Base-by-base conservation (phyloP, 30 jellyfish, hydroid and myxozoan genomes). In the Nemopilema nomurai region DNA sequence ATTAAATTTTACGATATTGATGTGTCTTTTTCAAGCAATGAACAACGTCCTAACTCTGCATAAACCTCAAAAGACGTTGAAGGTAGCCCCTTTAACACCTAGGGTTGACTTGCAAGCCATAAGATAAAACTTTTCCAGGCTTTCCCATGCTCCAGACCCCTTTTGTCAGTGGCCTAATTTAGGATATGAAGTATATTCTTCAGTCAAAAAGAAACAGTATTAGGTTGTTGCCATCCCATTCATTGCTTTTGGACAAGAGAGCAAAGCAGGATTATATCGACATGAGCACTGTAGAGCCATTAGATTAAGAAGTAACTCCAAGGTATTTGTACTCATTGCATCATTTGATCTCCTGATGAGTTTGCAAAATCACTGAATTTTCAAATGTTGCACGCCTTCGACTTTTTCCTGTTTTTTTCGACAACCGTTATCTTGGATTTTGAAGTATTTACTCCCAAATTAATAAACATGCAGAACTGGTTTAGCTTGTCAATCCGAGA, bases 21-120 rank as follows among this genome's bases (percentile, higher is more conserved):
- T 69, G 24, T 69, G 79, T 18, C 79, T 23, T 21, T 22, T 23
- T 22, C 29, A 18, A n/a, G 51, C 51, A 69, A 69, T 6, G 51
- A 18, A n/a, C 29, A n/a, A 18, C 51, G 9, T 69, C 50, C 79
- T 24, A 69, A 69, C 79, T 69, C 79, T 22, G 79, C 79, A 69
- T 69, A 69, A 33, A 69, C 79, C 24, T 13, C 79, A 69, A 21
- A 6, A n/a, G 79, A n/a, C 24, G 51, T 20, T 18, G 51, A n/a
- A n/a, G n/a, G n/a, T 69, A 69, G 49, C 21, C 18, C 51, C 41
- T 27, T 69, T 69, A 20, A 69, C 79, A 22, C 79, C 79, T 20
- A 69, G 33, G 21, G 79, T 33, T 9, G 21, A 69, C 33, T 69
- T 69, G 51, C 79, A 69, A 29, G 79, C 79, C 51, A n/a, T 20